A percentile compares a stretch with the other conserved stretches of the same genome.
These are phyloP conservation scores for Eupithecia dodoneata DNA, from an alignment of 2,888 invertebrate species.

Conservation along the genomic window DNA sequence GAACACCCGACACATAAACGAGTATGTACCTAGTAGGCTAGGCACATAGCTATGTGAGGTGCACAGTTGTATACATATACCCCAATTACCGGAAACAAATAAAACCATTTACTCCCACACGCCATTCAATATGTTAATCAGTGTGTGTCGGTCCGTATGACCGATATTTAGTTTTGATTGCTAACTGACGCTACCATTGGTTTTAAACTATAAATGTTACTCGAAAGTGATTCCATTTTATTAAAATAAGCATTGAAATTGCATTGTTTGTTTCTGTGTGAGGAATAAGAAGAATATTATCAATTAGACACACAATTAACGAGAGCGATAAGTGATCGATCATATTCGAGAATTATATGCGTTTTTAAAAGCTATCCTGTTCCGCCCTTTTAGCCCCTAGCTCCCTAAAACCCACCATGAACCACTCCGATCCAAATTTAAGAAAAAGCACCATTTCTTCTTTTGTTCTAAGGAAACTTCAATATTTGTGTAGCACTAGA, in stretches of 20 bases:
- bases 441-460: background rate
- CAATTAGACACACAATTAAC: no score
- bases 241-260: no score
- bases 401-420: background rate
- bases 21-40: background rate
- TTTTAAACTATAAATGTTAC: background rate
- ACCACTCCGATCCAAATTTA: background rate
- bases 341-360: background rate
- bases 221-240: background rate
- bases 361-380: background rate
- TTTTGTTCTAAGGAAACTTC: background rate
- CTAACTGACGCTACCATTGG: slow-evolving; percentile 14
- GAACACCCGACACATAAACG: no score
- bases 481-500: background rate
- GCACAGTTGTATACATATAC: slow-evolving; percentile 12
- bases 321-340: background rate
- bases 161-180: slow-evolving; percentile 48
- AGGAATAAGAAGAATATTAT: no score
- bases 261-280: no score
- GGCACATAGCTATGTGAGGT: background rate
- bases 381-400: background rate
- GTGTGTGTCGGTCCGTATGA: slow-evolving; percentile 38
- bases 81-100: slow-evolving; percentile 27
- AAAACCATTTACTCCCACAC: slow-evolving; percentile 44
- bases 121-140: slow-evolving; percentile 43